These are phyloP conservation scores for Pao palembangensis DNA, from an alignment of 2,113 vertebrate genomes.

Conservation along the genomic window DNA sequence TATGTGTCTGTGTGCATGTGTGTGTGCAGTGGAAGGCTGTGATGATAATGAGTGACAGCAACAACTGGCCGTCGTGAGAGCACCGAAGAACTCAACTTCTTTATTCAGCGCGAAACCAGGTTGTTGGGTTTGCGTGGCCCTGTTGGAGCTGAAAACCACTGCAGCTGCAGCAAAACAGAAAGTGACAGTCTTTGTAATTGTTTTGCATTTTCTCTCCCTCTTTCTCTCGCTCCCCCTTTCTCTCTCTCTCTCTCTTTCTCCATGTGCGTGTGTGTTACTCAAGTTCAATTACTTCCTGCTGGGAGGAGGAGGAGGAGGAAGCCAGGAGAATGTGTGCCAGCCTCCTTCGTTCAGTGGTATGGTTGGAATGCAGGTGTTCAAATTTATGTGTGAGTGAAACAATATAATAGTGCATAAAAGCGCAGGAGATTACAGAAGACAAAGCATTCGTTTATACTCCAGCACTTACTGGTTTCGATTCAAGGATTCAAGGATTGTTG, in stretches of 20 bases:
- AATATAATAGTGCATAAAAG: conserved; percentile 11
- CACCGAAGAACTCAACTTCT: conserved; percentile 36
- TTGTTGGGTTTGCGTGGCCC: conserved; percentile 38
- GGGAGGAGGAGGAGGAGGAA: conserved; percentile 17
- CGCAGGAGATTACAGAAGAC: not conserved
- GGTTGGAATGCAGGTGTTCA: conserved; percentile 65
- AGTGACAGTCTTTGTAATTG: conserved; percentile 1
- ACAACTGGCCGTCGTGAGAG: conserved; percentile 57
- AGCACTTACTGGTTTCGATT: no score
- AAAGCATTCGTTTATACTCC: not conserved
- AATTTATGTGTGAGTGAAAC: conserved; percentile 15
- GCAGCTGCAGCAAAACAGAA: conserved; percentile 7
- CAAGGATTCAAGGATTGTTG: no score
- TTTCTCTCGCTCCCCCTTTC: not conserved
- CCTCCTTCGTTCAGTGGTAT: conserved; percentile 55
- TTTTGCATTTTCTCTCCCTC: no score
- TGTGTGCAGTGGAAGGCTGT: conserved; percentile 32
- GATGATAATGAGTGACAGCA: conserved; percentile 68
- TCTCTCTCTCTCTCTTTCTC: not conserved
- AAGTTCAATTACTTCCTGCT: conserved; percentile 61
- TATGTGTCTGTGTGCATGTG: conserved; percentile 17
- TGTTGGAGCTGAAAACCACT: conserved; percentile 25
- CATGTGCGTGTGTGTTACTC: conserved; percentile 17
- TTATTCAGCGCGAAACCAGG: conserved; percentile 34
- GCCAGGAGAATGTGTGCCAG: conserved; percentile 25